phyloP scores from a whole-genome alignment of 2,113 vertebrate genomes.

The Petrocephalus zakoni region DNA sequence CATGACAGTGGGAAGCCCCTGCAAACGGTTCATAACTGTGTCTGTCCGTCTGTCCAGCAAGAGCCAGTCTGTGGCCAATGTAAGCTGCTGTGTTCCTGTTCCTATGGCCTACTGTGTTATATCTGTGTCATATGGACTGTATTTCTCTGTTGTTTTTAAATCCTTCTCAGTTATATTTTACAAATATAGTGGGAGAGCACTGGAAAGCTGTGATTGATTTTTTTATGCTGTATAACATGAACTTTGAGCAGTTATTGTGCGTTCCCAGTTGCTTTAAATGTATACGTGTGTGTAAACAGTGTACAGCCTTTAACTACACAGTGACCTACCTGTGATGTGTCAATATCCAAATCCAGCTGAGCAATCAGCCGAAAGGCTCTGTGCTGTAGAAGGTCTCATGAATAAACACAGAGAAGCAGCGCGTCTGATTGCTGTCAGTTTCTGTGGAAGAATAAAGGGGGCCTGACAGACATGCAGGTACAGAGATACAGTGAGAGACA shows the following conservation, averaged over 20 bases:
- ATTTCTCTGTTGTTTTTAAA: background rate
- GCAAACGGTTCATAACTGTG: background rate
- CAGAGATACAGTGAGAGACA: background rate
- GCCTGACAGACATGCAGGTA: background rate
- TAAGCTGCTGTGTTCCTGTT: background rate
- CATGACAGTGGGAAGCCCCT: background rate
- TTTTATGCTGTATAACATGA: background rate
- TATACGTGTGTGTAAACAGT: background rate
- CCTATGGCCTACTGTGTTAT: background rate
- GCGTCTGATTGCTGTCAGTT: background rate
- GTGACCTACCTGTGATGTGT: background rate
- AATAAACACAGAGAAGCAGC: background rate
- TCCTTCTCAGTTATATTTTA: background rate
- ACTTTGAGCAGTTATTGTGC: background rate
- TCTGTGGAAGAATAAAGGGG: background rate
- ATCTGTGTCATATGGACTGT: background rate
- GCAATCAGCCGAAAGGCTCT: background rate
- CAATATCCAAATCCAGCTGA: background rate
- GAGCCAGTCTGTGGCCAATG: background rate
- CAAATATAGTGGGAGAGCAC: background rate
- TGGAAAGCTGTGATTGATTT: background rate
- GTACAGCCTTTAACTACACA: background rate
- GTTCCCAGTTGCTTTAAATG: background rate
- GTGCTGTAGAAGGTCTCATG: background rate
- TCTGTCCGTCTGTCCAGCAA: background rate